These are phyloP conservation scores for Limanda limanda DNA, from an alignment of 2,113 vertebrate genomes.

Conservation along the genomic window DNA sequence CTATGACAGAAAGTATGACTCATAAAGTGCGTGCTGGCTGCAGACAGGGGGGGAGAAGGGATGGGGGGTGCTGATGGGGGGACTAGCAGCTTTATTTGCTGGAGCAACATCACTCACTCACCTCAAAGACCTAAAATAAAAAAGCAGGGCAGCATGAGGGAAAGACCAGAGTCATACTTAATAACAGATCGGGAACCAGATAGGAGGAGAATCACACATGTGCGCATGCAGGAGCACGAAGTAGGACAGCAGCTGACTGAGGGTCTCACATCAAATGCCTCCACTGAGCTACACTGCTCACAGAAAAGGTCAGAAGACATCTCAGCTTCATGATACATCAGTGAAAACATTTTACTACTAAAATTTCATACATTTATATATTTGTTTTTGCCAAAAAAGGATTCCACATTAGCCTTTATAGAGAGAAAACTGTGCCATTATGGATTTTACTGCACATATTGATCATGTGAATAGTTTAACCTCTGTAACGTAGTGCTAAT, in stretches of 20 bases:
- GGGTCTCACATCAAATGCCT: background rate
- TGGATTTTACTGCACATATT: background rate
- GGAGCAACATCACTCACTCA: constrained; percentile 85
- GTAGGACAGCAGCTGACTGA: background rate
- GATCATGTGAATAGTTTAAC: too few species aligned
- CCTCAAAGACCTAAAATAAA: constrained; percentile 97
- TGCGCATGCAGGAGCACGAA: constrained; percentile 48
- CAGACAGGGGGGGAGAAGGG: background rate
- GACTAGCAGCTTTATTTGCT: constrained; percentile 24
- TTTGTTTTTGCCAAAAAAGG: too few species aligned
- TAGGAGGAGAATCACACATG: constrained; percentile 14
- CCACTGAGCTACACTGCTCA: background rate
- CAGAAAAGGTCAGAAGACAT: background rate
- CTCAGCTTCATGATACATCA: background rate
- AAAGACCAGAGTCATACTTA: constrained; percentile 83
- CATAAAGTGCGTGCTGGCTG: constrained; percentile 37
- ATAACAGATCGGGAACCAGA: constrained; percentile 50
- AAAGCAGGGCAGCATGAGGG: constrained; percentile 88
- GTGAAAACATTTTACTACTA: background rate
- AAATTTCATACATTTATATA: too few species aligned
- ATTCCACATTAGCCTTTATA: too few species aligned
- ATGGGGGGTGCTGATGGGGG: too few species aligned
- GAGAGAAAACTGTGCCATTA: too few species aligned
- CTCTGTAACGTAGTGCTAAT: too few species aligned
- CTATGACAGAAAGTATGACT: constrained; percentile 51